Conservation (phyloP, 2,797 vertebrate genomes). For the Meda fulgida region DNA sequence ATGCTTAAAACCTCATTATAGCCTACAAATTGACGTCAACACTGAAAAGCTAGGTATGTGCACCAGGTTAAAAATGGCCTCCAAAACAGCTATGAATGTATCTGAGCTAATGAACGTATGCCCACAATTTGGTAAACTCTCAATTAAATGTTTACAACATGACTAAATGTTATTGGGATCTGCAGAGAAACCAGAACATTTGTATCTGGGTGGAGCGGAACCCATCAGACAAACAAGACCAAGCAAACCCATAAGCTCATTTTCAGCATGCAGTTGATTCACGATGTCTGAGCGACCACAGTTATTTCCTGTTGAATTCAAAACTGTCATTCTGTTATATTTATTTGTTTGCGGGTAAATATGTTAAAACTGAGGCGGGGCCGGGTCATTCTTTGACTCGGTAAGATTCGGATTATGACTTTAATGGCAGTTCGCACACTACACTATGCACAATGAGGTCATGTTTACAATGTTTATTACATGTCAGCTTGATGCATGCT, state of each 20-base stretch:
- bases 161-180: constrained; percentile 24
- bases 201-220: constrained; percentile 29
- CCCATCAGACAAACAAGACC: constrained; percentile 11
- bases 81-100: neutral
- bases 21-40: neutral
- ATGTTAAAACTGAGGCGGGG: neutral
- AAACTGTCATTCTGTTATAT: constrained; percentile 6
- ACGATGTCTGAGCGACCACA: constrained; percentile 38
- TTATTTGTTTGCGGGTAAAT: constrained; percentile 34
- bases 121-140: constrained; percentile 19
- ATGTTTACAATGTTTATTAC: constrained; percentile 18
- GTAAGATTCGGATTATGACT: constrained; percentile 21
- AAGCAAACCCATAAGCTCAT: constrained; percentile 21
- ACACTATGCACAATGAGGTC: neutral
- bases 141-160: constrained; percentile 17
- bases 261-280: constrained; percentile 43
- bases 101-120: neutral
- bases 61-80: neutral
- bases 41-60: neutral
- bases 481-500: constrained; percentile 13
- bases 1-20: neutral
- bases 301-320: constrained; percentile 34
- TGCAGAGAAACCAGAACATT: constrained; percentile 28
- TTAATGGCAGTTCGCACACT: neutral
- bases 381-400: neutral